A percentile compares a stretch with the other conserved stretches of the same genome.
These are phyloP conservation scores for Helicoverpa assulta DNA, from an alignment of 2,888 invertebrate species.

Conservation along the genomic window DNA sequence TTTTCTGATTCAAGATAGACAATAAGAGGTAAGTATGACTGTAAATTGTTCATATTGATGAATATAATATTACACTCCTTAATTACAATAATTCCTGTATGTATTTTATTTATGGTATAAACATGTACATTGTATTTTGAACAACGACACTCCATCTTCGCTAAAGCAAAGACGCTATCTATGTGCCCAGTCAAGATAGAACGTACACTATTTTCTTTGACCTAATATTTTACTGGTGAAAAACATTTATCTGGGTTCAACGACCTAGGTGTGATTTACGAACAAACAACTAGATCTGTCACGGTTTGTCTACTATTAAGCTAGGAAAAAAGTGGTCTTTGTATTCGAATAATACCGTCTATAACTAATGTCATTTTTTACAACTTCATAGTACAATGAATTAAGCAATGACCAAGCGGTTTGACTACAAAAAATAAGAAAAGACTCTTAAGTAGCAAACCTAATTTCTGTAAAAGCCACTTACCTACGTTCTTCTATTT, in stretches of 20 bases:
- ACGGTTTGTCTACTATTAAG: background rate
- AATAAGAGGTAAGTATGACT: too few species aligned
- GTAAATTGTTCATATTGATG: too few species aligned
- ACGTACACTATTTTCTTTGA: constrained; percentile 37
- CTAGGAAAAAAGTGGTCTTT: background rate
- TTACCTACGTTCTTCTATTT: constrained; percentile 27
- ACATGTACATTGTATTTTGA: background rate
- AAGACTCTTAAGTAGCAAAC: constrained; percentile 7
- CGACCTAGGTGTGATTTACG: constrained; percentile 41
- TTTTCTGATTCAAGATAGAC: too few species aligned
- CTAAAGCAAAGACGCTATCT: constrained; percentile 30
- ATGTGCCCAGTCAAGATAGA: constrained; percentile 45
- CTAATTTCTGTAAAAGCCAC: constrained; percentile 38
- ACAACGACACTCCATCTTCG: constrained; percentile 18
- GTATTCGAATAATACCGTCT: background rate
- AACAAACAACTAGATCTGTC: constrained; percentile 36
- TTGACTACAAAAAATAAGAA: constrained; percentile 15
- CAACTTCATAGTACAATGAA: background rate
- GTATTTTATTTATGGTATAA: background rate
- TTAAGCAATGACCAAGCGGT: constrained; percentile 5
- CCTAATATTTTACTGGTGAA: constrained; percentile 44
- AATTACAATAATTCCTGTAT: too few species aligned
- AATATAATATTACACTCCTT: too few species aligned
- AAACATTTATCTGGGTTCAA: constrained; percentile 49
- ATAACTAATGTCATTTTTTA: constrained; percentile 4